Percentiles rank a stretch among this genome's conserved stretches.
Conservation (phyloP, 2,113 vertebrate species). For the Xyliphius kryptos region DNA sequence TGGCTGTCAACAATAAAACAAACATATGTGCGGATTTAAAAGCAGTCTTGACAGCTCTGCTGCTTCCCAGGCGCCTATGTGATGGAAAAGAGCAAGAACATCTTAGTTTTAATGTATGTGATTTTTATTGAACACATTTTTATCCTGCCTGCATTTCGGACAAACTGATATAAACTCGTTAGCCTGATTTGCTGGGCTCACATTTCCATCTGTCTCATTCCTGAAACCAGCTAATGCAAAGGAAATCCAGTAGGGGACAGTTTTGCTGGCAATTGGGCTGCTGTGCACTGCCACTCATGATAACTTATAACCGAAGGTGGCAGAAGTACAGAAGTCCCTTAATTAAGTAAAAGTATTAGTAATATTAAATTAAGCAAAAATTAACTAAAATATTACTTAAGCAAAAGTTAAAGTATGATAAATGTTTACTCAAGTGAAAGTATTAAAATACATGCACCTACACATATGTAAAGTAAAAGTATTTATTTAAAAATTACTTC, state of each 20-base stretch:
- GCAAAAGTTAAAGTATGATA: no score
- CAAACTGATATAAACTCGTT: slow-evolving; percentile 3
- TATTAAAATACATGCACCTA: no score
- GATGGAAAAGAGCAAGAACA: not conserved
- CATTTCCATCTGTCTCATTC: slow-evolving; percentile 3
- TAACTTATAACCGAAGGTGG: no score
- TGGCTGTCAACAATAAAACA: slow-evolving; percentile 6
- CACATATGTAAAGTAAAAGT: no score
- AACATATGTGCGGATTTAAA: not conserved
- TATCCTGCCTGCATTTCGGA: not conserved
- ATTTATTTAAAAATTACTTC: no score
- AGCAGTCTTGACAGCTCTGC: slow-evolving; percentile 1
- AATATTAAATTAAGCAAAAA: no score
- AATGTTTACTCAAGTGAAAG: no score
- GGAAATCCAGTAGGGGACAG: not conserved
- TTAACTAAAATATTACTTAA: no score
- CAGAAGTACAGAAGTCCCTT: no score
- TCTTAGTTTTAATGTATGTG: not conserved
- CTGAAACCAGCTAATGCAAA: not conserved
- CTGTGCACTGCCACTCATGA: no score
- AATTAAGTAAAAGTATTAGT: no score
- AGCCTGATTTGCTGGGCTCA: slow-evolving; percentile 8
- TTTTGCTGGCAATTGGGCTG: not conserved
- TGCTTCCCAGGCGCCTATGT: not conserved
- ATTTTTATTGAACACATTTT: not conserved